Base-by-base conservation (phyloP, 2,888 invertebrate species). In the Hydraecia micacea region DNA sequence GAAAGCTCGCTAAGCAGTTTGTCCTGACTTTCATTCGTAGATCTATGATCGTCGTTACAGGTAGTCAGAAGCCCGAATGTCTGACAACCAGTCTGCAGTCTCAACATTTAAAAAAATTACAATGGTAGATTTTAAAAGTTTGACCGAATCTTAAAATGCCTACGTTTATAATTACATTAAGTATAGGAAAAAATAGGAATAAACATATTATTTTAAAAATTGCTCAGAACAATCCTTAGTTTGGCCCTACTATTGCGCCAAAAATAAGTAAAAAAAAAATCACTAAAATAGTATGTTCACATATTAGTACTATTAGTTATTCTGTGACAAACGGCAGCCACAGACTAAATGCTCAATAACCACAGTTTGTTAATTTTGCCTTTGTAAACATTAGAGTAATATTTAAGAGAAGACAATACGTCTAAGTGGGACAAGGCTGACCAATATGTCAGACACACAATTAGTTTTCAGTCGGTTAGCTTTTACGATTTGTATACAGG, bases 401-500 rank as follows among this genome's bases (percentile, higher is more conserved):
- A 66, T 73, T 39, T 39, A 36, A 8, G 11, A 21, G 0, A 60
- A 32, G 15, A 62, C 39, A 39, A 71, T n/a, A 46, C 3, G n/a
- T 70, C 9, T n/a, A 52, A 36, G 25, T 63, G 6, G 67, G 0
- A 73, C 67, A 68, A 78, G 79, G 79, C 15, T 66, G 5, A 18
- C 58, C 18, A 42, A 67, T 55, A 62, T 68, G 78, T 62, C 72
- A 68, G 3, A 42, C n/a, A 39, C 71, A 67, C 68, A 73, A 60
- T 83, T 83, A 79, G n/a, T 79, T 79, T 77, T 71, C 60, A 68
- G 62, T 8, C 25, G n/a, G 77, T 49, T 39, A 69, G n/a, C 25
- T 73, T 83, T 79, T 58, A 79, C 79, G 79, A 73, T 25, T 52
- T 52, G 55, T 67, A 21, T 58, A 58, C 49, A n/a, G 13, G 32